These are phyloP conservation scores for Phainopepla nitens DNA, from an alignment of 2,113 vertebrate genomes.

Conservation along the genomic window DNA sequence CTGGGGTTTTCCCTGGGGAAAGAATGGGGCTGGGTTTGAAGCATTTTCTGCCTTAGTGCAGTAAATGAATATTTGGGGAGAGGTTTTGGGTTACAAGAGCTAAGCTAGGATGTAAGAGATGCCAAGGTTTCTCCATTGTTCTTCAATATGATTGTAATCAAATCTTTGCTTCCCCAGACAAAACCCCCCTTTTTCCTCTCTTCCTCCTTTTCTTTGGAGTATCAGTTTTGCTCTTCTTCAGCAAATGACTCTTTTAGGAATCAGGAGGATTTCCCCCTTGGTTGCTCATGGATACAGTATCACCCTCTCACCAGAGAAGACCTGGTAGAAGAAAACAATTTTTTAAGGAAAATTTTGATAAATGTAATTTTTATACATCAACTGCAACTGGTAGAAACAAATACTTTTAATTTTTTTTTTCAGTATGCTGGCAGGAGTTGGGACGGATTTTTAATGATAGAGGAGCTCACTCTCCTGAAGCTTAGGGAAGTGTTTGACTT, in stretches of 20 bases:
- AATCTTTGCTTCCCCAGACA: neutral
- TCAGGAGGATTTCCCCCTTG: neutral
- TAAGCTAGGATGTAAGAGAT: neutral
- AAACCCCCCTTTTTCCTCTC: neutral
- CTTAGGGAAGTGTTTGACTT: neutral
- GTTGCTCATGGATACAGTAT: neutral
- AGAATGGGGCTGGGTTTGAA: neutral
- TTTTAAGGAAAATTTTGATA: neutral
- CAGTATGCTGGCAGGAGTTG: neutral
- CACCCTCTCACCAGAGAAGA: neutral
- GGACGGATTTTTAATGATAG: neutral
- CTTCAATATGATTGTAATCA: neutral
- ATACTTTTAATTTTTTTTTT: neutral
- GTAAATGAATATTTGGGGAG: neutral
- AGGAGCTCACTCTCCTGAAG: neutral
- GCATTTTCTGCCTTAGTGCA: neutral
- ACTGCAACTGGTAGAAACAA: neutral
- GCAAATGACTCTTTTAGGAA: neutral
- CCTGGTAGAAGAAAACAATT: neutral
- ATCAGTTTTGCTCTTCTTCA: neutral
- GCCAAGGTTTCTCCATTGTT: neutral
- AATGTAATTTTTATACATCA: neutral
- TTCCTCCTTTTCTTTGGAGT: neutral
- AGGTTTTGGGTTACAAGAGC: neutral
- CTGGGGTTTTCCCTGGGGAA: neutral